phyloP scores from a whole-genome alignment of 2,797 vertebrate species.

The Periophthalmus magnuspinnatus region DNA sequence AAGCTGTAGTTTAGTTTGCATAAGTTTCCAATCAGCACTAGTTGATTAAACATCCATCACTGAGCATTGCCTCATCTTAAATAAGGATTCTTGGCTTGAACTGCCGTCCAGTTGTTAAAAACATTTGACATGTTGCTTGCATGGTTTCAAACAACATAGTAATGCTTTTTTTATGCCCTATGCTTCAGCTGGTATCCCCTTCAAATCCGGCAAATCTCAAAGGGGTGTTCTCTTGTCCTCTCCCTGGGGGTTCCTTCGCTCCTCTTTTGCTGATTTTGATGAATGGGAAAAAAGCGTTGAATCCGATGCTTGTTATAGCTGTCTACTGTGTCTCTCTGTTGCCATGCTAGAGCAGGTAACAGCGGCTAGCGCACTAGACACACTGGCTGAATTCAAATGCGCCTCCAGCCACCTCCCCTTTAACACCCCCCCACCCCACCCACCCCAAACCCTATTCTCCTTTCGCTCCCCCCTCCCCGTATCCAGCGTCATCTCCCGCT shows the following conservation, averaged over 20 bases:
- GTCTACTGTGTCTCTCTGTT: slow-evolving; percentile 62
- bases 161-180: slow-evolving; percentile 20
- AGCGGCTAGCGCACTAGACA: slow-evolving; percentile 75
- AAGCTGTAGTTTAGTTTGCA: slow-evolving; percentile 5
- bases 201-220: slow-evolving; percentile 17
- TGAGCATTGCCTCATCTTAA: slow-evolving; percentile 31
- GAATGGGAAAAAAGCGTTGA: slow-evolving; percentile 51
- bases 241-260: slow-evolving; percentile 49
- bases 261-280: slow-evolving; percentile 61
- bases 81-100: slow-evolving; percentile 44
- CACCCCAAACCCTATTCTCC: slow-evolving; percentile 6
- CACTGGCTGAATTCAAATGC: slow-evolving; percentile 78
- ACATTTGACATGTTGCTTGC: slow-evolving; percentile 48
- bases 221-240: slow-evolving; percentile 5
- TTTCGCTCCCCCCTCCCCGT: slow-evolving; percentile 29
- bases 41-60: slow-evolving; percentile 32
- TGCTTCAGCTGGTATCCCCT: slow-evolving; percentile 29
- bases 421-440: slow-evolving; percentile 54
- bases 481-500: slow-evolving; percentile 24
- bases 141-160: slow-evolving; percentile 54
- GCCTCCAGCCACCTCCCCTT: slow-evolving; percentile 56
- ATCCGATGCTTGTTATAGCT: slow-evolving; percentile 44
- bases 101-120: slow-evolving; percentile 40
- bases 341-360: slow-evolving; percentile 74
- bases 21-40: slow-evolving; percentile 23